These are phyloP conservation scores for Rafetus swinhoei DNA, from an alignment of 2,113 vertebrate species.

Conservation along the genomic window DNA sequence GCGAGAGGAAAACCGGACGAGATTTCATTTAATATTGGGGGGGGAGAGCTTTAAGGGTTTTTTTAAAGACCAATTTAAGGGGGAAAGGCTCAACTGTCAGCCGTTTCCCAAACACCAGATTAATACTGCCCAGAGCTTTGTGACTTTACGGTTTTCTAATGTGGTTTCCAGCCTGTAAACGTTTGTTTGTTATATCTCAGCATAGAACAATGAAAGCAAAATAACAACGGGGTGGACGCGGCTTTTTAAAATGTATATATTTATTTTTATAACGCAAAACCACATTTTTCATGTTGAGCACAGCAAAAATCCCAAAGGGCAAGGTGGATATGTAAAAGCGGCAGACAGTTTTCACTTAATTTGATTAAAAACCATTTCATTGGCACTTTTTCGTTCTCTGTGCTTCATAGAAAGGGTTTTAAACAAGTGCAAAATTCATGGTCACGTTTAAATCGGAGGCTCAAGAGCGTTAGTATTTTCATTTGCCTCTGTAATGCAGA, in stretches of 20 bases:
- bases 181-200: slow-evolving; percentile 74
- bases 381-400: background rate
- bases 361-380: background rate
- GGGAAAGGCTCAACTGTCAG: slow-evolving; percentile 63
- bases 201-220: slow-evolving; percentile 1
- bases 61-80: background rate
- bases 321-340: background rate
- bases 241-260: no score
- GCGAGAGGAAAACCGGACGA: background rate
- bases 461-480: background rate
- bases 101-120: slow-evolving; percentile 72
- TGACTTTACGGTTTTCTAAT: slow-evolving; percentile 67
- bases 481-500: background rate
- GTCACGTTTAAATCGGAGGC: accelerated
- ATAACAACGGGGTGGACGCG: accelerated
- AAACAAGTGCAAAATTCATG: background rate
- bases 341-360: background rate
- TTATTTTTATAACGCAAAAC: background rate
- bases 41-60: background rate
- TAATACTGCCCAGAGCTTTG: slow-evolving; percentile 72
- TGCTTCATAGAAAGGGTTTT: background rate
- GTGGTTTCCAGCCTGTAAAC: slow-evolving; percentile 57
- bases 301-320: background rate
- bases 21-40: background rate
- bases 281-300: background rate